Base-by-base conservation (phyloP, 2,888 invertebrate genomes). In the Troilus luridus region DNA sequence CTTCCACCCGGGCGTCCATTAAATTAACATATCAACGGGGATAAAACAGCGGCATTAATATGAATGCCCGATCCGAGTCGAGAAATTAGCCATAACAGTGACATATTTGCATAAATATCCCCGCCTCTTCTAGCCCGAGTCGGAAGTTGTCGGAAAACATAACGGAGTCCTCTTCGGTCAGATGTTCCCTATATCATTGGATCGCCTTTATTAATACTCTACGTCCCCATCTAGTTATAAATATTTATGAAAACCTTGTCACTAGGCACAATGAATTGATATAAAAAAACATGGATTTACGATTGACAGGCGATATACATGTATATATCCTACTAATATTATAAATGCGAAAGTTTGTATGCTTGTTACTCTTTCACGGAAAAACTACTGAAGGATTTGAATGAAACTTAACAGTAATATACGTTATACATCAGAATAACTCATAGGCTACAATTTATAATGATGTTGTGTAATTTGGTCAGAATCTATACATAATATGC, bases 71-170 rank as follows among this genome's bases (percentile, higher is more conserved):
- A 58, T 58, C n/a, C 85, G 56, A 58, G 85, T 58, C 85, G 56
- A 90, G 92, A 92, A 92, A 92, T 92, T 92, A 92, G 92, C 91
- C 92, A 92, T 92, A 92, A 92, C 92, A 92, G 91, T 91, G 92
- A 92, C 92, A 92, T 92, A 92, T 92, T 92, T 92, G 91, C 92
- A 92, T 92, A 92, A 92, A 92, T 92, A 92, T 92, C 91, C 91
- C 92, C 27, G 72, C 19, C 72, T 77, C 72, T 77, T 77, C 72
- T 27, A 77, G 72, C 88, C 67, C 27, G n/a, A 62, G 54, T 90
- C 81, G 90, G 90, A 91, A 67, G 88, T 59, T 54, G 88, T 58
- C 27, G 62, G 58, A 59, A 60, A 60, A 60, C 59, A 27, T 58
- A 58, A 56, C 58, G 88, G 24, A n/a, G 58, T 19, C 6, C 88